These are phyloP conservation scores for Pachypanchax playfairii DNA, from an alignment of 2,113 vertebrate species.

Conservation along the genomic window DNA sequence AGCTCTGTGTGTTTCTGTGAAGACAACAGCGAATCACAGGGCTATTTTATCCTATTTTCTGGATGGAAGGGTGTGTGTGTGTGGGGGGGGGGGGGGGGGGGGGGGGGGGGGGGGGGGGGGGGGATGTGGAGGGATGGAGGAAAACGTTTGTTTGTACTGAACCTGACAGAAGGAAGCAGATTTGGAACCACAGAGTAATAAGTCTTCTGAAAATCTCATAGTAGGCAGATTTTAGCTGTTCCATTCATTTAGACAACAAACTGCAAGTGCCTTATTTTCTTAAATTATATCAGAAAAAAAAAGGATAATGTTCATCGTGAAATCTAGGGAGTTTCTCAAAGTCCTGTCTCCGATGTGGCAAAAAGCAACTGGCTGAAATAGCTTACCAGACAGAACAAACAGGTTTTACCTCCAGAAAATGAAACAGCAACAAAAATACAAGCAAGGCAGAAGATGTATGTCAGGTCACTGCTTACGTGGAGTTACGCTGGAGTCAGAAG, in stretches of 20 bases:
- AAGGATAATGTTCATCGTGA: constrained; percentile 35
- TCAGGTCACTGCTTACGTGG: constrained; percentile 39
- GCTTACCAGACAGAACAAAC: constrained; percentile 21
- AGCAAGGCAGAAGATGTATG: constrained; percentile 17
- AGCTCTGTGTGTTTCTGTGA: constrained; percentile 71
- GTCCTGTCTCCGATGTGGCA: constrained; percentile 10
- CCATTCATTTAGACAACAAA: constrained; percentile 69
- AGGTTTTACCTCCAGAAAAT: constrained; percentile 46
- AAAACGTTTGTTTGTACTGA: constrained; percentile 69
- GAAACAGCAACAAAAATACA: constrained; percentile 37
- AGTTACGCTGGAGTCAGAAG: constrained; percentile 25
- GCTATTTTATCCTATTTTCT: constrained; percentile 71
- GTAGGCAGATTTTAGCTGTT: constrained; percentile 70
- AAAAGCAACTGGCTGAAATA: constrained; percentile 12
- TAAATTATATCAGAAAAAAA: constrained; percentile 50
- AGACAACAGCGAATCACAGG: constrained; percentile 67
- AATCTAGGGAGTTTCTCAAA: constrained; percentile 38
- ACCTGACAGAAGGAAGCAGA: constrained; percentile 68
- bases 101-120: constrained; percentile 8
- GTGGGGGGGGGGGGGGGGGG: constrained; percentile 7
- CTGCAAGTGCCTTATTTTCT: constrained; percentile 29
- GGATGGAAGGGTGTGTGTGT: constrained; percentile 53
- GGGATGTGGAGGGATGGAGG: constrained; percentile 5
- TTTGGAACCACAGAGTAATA: constrained; percentile 71
- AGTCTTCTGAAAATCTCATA: constrained; percentile 66